Conservation (phyloP, 2,113 vertebrate species). For the Hippocampus barbouri region DNA sequence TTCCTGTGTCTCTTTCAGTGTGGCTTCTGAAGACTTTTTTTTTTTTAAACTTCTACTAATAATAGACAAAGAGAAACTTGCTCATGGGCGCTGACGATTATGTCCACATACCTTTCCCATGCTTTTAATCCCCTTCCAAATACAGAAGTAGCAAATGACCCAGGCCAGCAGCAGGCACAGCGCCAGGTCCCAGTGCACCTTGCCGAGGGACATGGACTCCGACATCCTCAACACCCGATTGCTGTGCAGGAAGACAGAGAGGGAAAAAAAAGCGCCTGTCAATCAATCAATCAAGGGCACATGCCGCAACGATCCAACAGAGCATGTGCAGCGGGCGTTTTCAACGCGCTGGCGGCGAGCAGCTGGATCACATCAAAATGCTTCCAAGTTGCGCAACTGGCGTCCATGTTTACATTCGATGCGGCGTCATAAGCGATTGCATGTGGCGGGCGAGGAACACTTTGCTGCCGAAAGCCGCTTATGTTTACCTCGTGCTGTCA, state of each 20-base stretch:
- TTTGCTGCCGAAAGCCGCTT: neutral
- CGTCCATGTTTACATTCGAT: neutral
- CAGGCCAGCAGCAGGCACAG: constrained; percentile 74
- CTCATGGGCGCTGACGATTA: neutral
- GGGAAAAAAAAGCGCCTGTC: neutral
- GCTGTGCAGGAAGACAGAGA: constrained; percentile 53
- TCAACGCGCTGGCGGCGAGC: neutral
- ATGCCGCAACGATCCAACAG: neutral
- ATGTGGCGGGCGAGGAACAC: neutral
- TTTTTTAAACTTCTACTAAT: neutral
- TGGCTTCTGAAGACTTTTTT: neutral
- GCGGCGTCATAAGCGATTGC: neutral
- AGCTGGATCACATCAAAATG: constrained; percentile 2
- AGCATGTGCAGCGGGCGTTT: neutral
- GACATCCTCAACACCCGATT: constrained; percentile 77
- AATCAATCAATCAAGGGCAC: neutral
- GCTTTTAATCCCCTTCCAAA: constrained; percentile 80
- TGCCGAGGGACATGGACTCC: constrained; percentile 67
- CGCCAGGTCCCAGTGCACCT: constrained; percentile 72
- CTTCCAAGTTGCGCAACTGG: neutral
- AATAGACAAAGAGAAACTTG: neutral
- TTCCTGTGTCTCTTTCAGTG: neutral
- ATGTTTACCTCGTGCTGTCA: neutral
- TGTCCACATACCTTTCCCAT: constrained; percentile 71
- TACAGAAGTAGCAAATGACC: constrained; percentile 81